phyloP scores from a whole-genome alignment of 1,140 invertebrate species.

The Cydia fagiglandana region DNA sequence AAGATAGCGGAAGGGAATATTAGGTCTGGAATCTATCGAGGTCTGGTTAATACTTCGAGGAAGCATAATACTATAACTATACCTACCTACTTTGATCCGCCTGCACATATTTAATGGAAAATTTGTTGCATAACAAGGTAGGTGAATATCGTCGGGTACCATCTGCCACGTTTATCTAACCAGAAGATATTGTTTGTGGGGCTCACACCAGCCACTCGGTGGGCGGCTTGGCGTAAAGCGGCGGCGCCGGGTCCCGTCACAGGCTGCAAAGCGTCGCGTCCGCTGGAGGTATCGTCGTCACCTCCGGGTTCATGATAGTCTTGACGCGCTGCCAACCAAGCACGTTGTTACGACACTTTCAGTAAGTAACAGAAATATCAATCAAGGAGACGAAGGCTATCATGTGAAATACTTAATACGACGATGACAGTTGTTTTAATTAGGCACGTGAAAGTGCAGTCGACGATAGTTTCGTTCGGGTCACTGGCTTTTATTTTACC shows the following conservation, averaged over 20 bases:
- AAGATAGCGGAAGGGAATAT: not conserved
- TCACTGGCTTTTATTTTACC: too few species aligned
- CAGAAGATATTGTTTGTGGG: not conserved
- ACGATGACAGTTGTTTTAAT: too few species aligned
- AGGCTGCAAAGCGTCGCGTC: slow-evolving; percentile 63
- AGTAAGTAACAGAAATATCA: too few species aligned
- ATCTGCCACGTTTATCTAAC: not conserved
- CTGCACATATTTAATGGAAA: too few species aligned
- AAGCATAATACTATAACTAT: not conserved
- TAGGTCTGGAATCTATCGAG: not conserved
- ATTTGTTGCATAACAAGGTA: too few species aligned
- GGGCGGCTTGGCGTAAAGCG: slow-evolving; percentile 36
- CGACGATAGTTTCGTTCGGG: too few species aligned
- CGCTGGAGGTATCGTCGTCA: slow-evolving; percentile 61
- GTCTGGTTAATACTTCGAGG: not conserved
- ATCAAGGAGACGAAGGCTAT: too few species aligned
- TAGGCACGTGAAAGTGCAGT: too few species aligned
- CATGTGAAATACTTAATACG: too few species aligned
- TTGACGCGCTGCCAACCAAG: slow-evolving; percentile 60
- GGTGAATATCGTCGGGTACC: not conserved
- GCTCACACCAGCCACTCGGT: slow-evolving; percentile 74
- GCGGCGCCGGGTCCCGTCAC: slow-evolving; percentile 54
- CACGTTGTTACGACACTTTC: slow-evolving; percentile 6
- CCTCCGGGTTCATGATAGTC: slow-evolving; percentile 65
- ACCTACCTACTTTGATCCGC: too few species aligned